Percentiles rank a stretch among this genome's conserved stretches.
Evolutionary conservation across 2,797 vertebrate genomes (phyloP).

Genomic region (Eurystomus glaucurus): DNA sequence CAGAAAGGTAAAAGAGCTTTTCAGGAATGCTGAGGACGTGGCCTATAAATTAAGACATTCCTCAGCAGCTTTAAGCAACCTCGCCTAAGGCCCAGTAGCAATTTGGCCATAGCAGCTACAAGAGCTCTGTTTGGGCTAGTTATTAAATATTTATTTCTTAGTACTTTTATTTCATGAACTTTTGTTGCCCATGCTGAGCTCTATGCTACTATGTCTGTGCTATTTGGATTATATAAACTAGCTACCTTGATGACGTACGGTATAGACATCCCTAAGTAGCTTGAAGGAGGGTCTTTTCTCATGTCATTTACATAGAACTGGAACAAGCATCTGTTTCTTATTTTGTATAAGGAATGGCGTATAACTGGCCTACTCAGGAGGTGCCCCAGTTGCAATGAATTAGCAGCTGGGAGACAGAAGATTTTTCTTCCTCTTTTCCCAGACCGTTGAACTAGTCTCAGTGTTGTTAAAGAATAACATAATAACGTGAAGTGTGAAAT

Average conservation of each 20-base stretch:
- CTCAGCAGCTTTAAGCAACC: slow-evolving; percentile 2
- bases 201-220: not conserved
- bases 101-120: not conserved
- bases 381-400: not conserved
- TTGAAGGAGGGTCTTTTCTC: not conserved
- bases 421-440: fast-evolving
- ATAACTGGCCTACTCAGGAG: not conserved
- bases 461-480: not conserved
- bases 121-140: not conserved
- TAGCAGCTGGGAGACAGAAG: not conserved
- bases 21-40: not conserved
- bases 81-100: not conserved
- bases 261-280: not conserved
- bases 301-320: not conserved
- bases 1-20: not conserved
- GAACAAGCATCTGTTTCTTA: not conserved
- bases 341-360: not conserved
- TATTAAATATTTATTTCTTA: not conserved
- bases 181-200: not conserved
- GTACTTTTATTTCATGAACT: not conserved
- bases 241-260: not conserved
- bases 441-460: not conserved
- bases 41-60: not conserved
- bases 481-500: not conserved
- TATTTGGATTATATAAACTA: not conserved